Evolutionary conservation across 2,888 invertebrate genomes (phyloP).

Genomic region (Drosophila kambysellisi): DNA sequence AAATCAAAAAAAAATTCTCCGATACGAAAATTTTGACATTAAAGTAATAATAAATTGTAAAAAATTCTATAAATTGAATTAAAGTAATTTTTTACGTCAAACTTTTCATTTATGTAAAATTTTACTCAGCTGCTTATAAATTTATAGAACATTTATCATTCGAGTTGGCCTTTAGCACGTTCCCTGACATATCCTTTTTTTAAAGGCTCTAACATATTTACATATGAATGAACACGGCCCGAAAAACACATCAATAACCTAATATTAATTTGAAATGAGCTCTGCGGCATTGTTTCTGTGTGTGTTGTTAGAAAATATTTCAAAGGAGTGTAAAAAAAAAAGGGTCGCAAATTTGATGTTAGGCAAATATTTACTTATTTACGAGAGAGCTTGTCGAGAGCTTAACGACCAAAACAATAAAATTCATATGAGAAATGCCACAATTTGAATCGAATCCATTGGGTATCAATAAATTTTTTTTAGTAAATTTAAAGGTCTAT

Average conservation of each 20-base stretch:
- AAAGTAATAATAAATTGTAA: not conserved
- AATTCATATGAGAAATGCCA: not conserved
- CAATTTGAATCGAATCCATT: not conserved
- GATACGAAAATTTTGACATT: not conserved
- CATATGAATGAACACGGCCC: slow-evolving; percentile 27
- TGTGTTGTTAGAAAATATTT: not conserved
- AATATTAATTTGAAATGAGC: slow-evolving; percentile 20
- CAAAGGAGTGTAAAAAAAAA: not conserved
- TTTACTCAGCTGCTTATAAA: not conserved
- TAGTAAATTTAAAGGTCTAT: not conserved
- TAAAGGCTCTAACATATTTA: slow-evolving; percentile 13
- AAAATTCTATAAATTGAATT: not conserved
- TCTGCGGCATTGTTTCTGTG: slow-evolving; percentile 1
- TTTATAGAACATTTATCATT: slow-evolving; percentile 2
- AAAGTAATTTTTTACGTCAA: no score
- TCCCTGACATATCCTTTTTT: not conserved
- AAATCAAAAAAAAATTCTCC: not conserved
- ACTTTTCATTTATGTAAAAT: not conserved
- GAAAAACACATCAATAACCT: slow-evolving; percentile 26
- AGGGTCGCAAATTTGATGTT: not conserved
- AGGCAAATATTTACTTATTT: slow-evolving; percentile 13
- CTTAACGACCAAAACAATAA: not conserved
- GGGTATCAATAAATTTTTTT: not conserved
- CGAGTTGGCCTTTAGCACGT: not conserved
- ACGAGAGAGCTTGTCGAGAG: not conserved